Conservation (phyloP, 2,113 vertebrate genomes). For the Chaetorhynchus papuensis region DNA sequence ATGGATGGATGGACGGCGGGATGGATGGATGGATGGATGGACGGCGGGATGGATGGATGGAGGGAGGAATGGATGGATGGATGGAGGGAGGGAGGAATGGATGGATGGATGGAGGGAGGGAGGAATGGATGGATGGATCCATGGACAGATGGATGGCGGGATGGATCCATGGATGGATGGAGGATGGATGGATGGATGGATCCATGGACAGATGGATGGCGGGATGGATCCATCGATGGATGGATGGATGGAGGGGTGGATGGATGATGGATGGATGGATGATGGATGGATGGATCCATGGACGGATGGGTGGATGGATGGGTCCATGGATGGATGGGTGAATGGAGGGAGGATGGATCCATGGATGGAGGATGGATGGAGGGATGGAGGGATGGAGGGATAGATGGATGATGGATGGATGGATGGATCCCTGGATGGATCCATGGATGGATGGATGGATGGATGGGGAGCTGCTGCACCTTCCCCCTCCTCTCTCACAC, state of each 20-base stretch:
- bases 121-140: background rate
- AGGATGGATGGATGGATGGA: background rate
- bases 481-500: background rate
- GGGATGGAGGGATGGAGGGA: background rate
- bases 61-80: too few species aligned
- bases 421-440: background rate
- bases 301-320: background rate
- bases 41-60: background rate
- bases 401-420: background rate
- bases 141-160: too few species aligned
- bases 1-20: background rate
- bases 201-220: background rate
- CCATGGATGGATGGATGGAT: background rate
- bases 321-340: background rate
- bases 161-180: background rate
- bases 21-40: background rate
- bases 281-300: background rate
- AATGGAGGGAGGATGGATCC: background rate
- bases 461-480: background rate
- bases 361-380: background rate
- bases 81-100: background rate
- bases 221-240: too few species aligned
- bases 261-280: background rate
- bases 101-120: background rate
- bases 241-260: background rate